phyloP scores from a whole-genome alignment of 2,888 invertebrate species.

The Mongoloraphidia duomilia region DNA sequence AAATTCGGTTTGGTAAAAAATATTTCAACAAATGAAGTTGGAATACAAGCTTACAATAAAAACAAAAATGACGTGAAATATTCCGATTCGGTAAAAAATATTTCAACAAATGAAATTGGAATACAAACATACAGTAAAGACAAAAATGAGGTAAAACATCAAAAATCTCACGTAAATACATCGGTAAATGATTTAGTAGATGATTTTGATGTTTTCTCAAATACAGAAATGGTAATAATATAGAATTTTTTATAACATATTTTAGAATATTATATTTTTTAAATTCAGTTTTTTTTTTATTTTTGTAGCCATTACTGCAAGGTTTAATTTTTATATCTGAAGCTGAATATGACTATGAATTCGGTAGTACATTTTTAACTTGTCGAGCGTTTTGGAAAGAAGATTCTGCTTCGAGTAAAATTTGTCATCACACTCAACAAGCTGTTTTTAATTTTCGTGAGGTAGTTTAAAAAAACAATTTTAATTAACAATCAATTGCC shows the following conservation, averaged over 20 bases:
- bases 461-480: constrained; percentile 20
- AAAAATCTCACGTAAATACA: too few species aligned
- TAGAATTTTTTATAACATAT: background rate
- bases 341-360: constrained; percentile 28
- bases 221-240: constrained; percentile 7
- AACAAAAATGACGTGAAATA: too few species aligned
- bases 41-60: too few species aligned
- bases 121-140: background rate
- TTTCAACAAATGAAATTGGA: too few species aligned
- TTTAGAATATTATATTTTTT: too few species aligned
- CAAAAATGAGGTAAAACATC: background rate
- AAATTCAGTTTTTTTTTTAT: constrained; percentile 8
- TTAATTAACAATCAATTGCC: too few species aligned
- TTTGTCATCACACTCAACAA: constrained; percentile 27
- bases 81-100: too few species aligned
- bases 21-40: too few species aligned
- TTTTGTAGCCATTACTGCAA: constrained; percentile 29
- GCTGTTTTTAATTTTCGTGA: constrained; percentile 35
- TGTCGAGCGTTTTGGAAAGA: constrained; percentile 35
- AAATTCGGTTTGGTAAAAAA: too few species aligned
- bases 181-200: too few species aligned
- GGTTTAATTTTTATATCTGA: constrained; percentile 34
- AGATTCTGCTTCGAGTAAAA: constrained; percentile 29
- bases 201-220: background rate
- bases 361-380: constrained; percentile 29